These are phyloP conservation scores for Drosophila pseudoobscura DNA, from an alignment of 1,140 invertebrate genomes.

Conservation along the genomic window DNA sequence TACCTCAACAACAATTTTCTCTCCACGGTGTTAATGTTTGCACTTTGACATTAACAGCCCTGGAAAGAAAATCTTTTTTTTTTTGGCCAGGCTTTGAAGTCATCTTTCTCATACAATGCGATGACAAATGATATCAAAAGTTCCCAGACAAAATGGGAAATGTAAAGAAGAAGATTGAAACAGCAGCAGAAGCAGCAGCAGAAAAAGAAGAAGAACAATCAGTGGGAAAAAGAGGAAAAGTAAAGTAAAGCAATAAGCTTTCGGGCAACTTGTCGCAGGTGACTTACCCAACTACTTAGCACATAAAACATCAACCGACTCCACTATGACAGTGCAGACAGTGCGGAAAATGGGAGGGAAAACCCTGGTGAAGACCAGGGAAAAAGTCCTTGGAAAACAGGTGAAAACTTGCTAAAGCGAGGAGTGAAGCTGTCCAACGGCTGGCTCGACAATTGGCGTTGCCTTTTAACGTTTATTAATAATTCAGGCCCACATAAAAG, in stretches of 20 bases:
- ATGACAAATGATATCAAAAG: slow-evolving; percentile 38
- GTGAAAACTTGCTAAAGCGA: slow-evolving; percentile 4
- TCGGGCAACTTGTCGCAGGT: slow-evolving; percentile 62
- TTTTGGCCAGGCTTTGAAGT: slow-evolving; percentile 2
- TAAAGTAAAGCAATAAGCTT: slow-evolving; percentile 46
- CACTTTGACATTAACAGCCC: slow-evolving; percentile 7
- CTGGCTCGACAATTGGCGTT: slow-evolving; percentile 44
- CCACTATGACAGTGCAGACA: slow-evolving; percentile 36
- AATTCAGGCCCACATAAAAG: slow-evolving; percentile 64
- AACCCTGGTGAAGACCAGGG: not conserved
- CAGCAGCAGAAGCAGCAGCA: slow-evolving; percentile 5
- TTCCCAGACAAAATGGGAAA: slow-evolving; percentile 1
- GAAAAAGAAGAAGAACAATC: not conserved
- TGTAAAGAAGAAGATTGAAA: not conserved
- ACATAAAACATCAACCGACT: slow-evolving; percentile 53
- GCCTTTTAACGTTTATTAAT: slow-evolving; percentile 67
- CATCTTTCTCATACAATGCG: slow-evolving; percentile 17
- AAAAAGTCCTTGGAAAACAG: slow-evolving; percentile 13
- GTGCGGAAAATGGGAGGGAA: not conserved
- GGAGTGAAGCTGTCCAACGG: slow-evolving; percentile 5
- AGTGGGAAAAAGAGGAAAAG: not conserved
- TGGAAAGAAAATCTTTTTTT: slow-evolving; percentile 11
- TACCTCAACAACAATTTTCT: too few relatives aligned
- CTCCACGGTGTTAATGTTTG: too few relatives aligned
- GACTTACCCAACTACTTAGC: slow-evolving; percentile 64